A percentile compares a stretch with the other conserved stretches of the same genome.
phyloP scores from a whole-genome alignment of 2,113 vertebrate genomes.

The Anser brachyrhynchus region DNA sequence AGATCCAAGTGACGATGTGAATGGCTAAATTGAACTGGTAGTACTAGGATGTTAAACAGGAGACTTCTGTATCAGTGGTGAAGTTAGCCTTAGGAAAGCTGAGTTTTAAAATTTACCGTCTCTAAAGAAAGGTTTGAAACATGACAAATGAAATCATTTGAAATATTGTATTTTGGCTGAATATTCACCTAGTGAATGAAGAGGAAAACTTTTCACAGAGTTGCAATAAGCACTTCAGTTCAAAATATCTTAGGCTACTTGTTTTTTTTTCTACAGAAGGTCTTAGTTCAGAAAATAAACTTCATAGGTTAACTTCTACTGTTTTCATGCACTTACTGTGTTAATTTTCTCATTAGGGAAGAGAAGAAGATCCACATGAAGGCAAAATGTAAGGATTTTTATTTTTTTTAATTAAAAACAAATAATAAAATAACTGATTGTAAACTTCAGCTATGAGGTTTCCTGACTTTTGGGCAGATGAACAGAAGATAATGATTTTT shows the following conservation, averaged over 20 bases:
- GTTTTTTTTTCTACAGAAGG: not conserved
- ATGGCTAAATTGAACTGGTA: not conserved
- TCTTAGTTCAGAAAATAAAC: not conserved
- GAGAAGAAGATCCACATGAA: slow-evolving; percentile 99
- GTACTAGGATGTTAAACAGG: not conserved
- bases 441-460: not conserved
- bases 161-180: not conserved
- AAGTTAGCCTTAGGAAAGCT: not conserved
- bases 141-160: not conserved
- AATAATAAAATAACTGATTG: not conserved
- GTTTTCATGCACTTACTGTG: slow-evolving; percentile 27
- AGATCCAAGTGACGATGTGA: not conserved
- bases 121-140: not conserved
- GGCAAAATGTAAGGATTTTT: slow-evolving; percentile 94
- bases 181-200: not conserved
- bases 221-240: not conserved
- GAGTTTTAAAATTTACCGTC: not conserved
- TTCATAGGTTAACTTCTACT: not conserved
- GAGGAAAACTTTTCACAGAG: not conserved
- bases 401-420: not conserved
- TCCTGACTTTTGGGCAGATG: not conserved
- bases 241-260: not conserved
- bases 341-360: slow-evolving; percentile 81
- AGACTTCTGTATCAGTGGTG: not conserved
- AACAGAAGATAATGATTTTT: not conserved